Percentiles rank a stretch among this genome's conserved stretches.
These are phyloP conservation scores for Mesorhabditis spiculigera DNA, from an alignment of 2,888 invertebrate genomes.

Conservation along the genomic window DNA sequence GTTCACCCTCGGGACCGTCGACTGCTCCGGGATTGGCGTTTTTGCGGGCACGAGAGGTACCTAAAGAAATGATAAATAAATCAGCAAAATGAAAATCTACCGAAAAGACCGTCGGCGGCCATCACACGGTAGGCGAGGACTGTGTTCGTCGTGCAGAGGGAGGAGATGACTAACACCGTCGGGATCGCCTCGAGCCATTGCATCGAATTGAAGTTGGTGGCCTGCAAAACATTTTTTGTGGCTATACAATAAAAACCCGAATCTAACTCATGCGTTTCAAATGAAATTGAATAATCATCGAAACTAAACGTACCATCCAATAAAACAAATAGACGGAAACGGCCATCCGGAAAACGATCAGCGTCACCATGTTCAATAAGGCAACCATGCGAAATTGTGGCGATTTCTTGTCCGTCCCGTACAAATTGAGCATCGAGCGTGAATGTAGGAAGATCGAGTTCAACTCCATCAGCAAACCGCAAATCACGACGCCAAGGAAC, in stretches of 20 bases:
- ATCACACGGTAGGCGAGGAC: slow-evolving; percentile 54
- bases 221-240: slow-evolving; percentile 14
- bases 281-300: neutral
- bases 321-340: slow-evolving; percentile 47
- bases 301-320: slow-evolving; percentile 33
- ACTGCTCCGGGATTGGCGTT: too few relatives aligned
- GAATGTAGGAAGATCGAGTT: slow-evolving; percentile 53
- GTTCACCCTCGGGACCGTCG: too few relatives aligned
- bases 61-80: neutral
- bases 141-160: slow-evolving; percentile 46
- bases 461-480: slow-evolving; percentile 56
- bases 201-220: slow-evolving; percentile 27
- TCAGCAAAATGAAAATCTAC: slow-evolving; percentile 16
- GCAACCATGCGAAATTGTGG: slow-evolving; percentile 50
- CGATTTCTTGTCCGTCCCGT: slow-evolving; percentile 46
- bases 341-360: slow-evolving; percentile 53
- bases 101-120: slow-evolving; percentile 55
- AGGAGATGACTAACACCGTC: slow-evolving; percentile 45
- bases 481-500: slow-evolving; percentile 52
- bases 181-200: slow-evolving; percentile 36
- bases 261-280: neutral
- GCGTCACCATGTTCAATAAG: slow-evolving; percentile 50
- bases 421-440: slow-evolving; percentile 36
- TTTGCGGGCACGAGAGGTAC: too few relatives aligned
- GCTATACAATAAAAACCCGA: neutral